phyloP scores from a whole-genome alignment of 2,888 invertebrate genomes.

The Slavum lentiscoides region DNA sequence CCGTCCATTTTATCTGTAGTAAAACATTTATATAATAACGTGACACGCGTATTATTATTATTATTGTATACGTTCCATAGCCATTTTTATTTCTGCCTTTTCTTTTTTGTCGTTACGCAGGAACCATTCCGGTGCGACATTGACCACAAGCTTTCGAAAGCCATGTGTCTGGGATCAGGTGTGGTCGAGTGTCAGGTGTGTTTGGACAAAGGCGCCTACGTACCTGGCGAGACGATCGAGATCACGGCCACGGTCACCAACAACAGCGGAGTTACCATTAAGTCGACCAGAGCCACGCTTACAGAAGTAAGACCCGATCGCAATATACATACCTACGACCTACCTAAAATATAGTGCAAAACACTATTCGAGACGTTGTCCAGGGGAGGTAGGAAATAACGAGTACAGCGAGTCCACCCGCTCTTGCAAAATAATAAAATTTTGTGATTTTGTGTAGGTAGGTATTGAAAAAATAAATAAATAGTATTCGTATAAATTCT shows the following conservation, averaged over 20 bases:
- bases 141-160: slow-evolving; percentile 86
- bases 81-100: not conserved
- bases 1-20: slow-evolving; percentile 77
- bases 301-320: slow-evolving; percentile 65
- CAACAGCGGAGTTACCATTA: slow-evolving; percentile 81
- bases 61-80: not conserved
- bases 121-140: slow-evolving; percentile 89
- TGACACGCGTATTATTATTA: not conserved
- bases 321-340: not conserved
- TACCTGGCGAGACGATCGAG: slow-evolving; percentile 89
- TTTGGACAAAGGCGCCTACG: slow-evolving; percentile 89
- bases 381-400: no score
- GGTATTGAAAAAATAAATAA: no score
- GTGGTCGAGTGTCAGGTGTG: slow-evolving; percentile 83
- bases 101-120: slow-evolving; percentile 61
- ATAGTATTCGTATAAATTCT: no score
- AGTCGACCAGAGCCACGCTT: slow-evolving; percentile 81
- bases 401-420: no score
- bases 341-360: not conserved
- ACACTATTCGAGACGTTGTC: no score
- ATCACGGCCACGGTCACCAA: slow-evolving; percentile 84
- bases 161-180: slow-evolving; percentile 81
- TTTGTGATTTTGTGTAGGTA: no score
- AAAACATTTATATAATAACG: not conserved
- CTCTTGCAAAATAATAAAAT: no score